Percentiles rank a stretch among this genome's conserved stretches.
Conservation (phyloP, 2,113 vertebrate species). For the Ciconia boyciana region DNA sequence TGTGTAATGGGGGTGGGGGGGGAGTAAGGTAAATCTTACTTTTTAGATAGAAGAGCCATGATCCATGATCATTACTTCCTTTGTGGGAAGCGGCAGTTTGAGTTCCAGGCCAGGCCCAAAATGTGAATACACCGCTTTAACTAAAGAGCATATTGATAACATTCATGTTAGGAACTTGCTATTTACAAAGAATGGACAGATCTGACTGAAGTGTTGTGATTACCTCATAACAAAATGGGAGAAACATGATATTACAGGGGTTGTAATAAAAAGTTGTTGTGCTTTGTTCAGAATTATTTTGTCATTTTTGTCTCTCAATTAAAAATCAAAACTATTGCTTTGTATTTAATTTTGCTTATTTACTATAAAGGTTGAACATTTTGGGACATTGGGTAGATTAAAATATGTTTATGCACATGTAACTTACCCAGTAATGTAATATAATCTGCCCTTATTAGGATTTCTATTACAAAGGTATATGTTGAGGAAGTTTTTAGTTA, state of each 20-base stretch:
- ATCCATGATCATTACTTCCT: background rate
- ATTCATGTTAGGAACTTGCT: background rate
- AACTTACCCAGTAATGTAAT: background rate
- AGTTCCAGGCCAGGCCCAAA: background rate
- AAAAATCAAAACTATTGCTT: background rate
- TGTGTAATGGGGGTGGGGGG: background rate
- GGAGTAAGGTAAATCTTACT: background rate
- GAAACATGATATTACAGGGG: fast-evolving
- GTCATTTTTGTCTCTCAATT: background rate
- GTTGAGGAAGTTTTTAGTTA: background rate
- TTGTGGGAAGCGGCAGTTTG: background rate
- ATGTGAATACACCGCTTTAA: background rate
- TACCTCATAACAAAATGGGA: background rate
- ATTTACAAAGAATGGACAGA: background rate
- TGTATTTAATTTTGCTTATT: background rate
- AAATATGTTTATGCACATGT: background rate
- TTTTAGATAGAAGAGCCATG: background rate
- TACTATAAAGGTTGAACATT: background rate
- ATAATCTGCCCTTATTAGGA: background rate
- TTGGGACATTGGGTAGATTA: background rate
- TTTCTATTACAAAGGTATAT: background rate
- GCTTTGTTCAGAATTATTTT: background rate
- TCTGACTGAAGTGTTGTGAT: background rate
- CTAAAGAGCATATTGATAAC: background rate
- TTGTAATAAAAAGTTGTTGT: background rate